Conservation (phyloP, 2,797 vertebrate species). For the Xerus rutilus region DNA sequence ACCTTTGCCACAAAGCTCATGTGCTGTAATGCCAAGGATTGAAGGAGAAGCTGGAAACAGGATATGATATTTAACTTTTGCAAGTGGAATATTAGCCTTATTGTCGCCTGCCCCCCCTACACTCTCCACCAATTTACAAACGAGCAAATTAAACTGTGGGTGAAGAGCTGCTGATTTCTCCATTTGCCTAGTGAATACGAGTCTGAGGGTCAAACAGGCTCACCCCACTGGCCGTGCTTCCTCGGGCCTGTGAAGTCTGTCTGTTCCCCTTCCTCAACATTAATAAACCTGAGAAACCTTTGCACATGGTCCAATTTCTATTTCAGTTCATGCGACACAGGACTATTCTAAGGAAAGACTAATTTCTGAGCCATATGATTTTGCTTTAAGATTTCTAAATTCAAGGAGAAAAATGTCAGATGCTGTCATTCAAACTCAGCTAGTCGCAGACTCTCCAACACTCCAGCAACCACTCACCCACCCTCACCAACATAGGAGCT, state of each 20-base stretch:
- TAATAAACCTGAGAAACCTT: neutral
- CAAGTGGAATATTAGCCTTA: neutral
- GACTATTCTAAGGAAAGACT: neutral
- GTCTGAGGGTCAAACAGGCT: neutral
- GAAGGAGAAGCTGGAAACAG: neutral
- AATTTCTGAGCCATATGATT: slow-evolving; percentile 21
- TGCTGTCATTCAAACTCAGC: slow-evolving; percentile 33
- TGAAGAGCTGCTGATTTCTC: neutral
- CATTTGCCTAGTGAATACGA: neutral
- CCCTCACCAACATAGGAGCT: neutral
- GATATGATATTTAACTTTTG: neutral
- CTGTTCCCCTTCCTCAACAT: neutral
- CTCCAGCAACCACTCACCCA: neutral
- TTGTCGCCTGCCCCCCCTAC: neutral
- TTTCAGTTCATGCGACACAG: neutral
- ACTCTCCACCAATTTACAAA: neutral
- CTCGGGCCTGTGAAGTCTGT: neutral
- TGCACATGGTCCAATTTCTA: neutral
- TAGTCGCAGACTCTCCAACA: neutral
- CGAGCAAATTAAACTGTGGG: neutral
- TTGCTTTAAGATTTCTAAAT: slow-evolving; percentile 59
- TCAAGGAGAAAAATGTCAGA: slow-evolving; percentile 60
- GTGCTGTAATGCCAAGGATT: neutral
- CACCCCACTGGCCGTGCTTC: neutral
- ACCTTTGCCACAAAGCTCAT: neutral